These are phyloP conservation scores for Crepidodera aurea DNA, from an alignment of 2,888 invertebrate species.

Conservation along the genomic window DNA sequence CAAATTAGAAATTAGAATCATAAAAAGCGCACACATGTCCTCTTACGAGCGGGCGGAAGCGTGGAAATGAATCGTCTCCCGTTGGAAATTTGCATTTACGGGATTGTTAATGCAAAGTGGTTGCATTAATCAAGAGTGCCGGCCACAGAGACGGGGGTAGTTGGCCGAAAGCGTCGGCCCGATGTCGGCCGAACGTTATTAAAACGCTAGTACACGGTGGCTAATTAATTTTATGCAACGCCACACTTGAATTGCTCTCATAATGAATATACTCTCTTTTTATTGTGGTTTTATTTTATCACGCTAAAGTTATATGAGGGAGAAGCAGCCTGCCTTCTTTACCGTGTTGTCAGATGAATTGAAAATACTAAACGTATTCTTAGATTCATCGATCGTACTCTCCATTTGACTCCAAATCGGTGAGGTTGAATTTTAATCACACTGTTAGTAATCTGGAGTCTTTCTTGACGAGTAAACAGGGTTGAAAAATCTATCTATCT, in stretches of 20 bases:
- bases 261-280: conserved; percentile 58
- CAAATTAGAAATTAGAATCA: conserved; percentile 3
- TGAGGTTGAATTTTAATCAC: no score
- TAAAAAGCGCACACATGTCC: conserved; percentile 3
- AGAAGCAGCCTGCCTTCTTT: neutral
- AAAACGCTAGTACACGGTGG: conserved; percentile 60
- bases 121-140: conserved; percentile 61
- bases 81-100: conserved; percentile 58
- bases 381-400: no score
- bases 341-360: neutral
- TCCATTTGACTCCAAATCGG: no score
- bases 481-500: no score
- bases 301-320: neutral
- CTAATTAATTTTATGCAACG: conserved; percentile 64
- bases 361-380: no score
- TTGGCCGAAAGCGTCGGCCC: conserved; percentile 42
- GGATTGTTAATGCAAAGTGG: conserved; percentile 62
- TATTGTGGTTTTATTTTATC: conserved; percentile 53
- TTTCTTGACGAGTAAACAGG: no score
- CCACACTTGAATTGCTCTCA: conserved; percentile 61
- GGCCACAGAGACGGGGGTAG: conserved; percentile 57
- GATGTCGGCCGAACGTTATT: conserved; percentile 55
- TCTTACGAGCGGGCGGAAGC: conserved; percentile 10
- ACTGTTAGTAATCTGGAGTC: no score
- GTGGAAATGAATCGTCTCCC: conserved; percentile 24